Evolutionary conservation across 2,113 vertebrate genomes (phyloP), one percentile per base, ranked within the genome.

Genomic region (Pagrus major): DNA sequence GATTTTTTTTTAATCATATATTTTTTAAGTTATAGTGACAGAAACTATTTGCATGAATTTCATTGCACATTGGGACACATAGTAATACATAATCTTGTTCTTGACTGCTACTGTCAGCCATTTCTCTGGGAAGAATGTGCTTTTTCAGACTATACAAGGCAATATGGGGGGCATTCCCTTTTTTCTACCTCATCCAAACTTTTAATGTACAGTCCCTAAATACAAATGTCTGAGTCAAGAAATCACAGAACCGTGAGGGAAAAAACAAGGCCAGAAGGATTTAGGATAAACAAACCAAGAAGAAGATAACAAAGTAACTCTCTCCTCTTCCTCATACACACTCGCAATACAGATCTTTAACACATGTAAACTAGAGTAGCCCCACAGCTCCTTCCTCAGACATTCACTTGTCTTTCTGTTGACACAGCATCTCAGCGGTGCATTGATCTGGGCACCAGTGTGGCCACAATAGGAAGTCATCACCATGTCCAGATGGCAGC

Each of bases 401-500:
- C 59, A 56, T 44, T 52, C 27, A 73, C 42, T 68, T 77, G 12
- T 81, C 86, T 86, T 89, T 75, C 41, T 88, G 84, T 81, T 85
- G 86, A 89, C 72, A 85, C 65, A 78, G 84, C 82, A 85, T 59
- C 82, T 87, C 58, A 49, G 81, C 51, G 41, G 84, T 61, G 61
- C 74, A 77, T 71, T 81, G 76, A 85, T 85, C 80, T 92, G 74
- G 54, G 71, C 51, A 69, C 65, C 68, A 47, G 71, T 4, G 4
- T 42, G 51, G 70, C 83, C 74, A 83, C 83, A 82, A 89, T 80
- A 88, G 82, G 80, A 92, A 89, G 79, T 79, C 81, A 78, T 84
- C 77, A 73, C 76, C 61, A 71, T 59, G 85, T 80, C 91, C 91
- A 94, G 88, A 93, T 93, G 82, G 90, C 78, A 58, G 66, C 73